Percentiles rank a stretch among this genome's conserved stretches.
Conservation (phyloP, 2,888 invertebrate species). For the Oasisia sp. region DNA sequence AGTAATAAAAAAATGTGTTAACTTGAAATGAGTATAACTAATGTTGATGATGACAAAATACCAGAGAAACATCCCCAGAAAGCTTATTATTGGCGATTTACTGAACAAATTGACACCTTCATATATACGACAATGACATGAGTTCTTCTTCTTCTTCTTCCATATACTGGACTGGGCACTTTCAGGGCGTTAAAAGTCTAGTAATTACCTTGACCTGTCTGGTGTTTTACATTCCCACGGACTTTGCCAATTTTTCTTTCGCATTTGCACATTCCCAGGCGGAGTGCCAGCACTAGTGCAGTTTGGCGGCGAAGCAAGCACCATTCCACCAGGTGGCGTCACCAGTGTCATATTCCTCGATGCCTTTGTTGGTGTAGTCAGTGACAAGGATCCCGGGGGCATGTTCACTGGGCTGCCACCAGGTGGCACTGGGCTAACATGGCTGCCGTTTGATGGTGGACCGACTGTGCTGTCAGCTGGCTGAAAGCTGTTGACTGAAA, state of each 20-base stretch:
- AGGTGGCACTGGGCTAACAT: neutral
- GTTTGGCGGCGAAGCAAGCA: neutral
- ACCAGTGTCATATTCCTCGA: neutral
- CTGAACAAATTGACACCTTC: neutral
- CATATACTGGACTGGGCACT: too few species aligned
- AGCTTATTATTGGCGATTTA: neutral
- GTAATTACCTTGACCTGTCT: neutral
- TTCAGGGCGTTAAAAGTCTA: too few species aligned
- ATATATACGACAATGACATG: neutral
- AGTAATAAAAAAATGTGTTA: neutral
- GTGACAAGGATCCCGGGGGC: neutral
- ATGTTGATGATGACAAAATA: neutral
- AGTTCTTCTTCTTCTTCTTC: too few species aligned
- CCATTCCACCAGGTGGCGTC: conserved; percentile 9
- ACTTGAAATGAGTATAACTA: neutral
- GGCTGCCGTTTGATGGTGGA: neutral
- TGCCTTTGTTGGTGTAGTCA: neutral
- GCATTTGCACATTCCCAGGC: neutral
- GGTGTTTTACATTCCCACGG: neutral
- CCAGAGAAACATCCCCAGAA: neutral
- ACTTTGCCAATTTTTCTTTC: neutral
- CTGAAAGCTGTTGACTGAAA: neutral
- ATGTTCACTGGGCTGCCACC: neutral
- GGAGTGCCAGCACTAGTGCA: neutral
- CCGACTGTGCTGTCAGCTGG: neutral